phyloP scores from a whole-genome alignment of 1,140 invertebrate species.

The Drosophila rhopaloa region DNA sequence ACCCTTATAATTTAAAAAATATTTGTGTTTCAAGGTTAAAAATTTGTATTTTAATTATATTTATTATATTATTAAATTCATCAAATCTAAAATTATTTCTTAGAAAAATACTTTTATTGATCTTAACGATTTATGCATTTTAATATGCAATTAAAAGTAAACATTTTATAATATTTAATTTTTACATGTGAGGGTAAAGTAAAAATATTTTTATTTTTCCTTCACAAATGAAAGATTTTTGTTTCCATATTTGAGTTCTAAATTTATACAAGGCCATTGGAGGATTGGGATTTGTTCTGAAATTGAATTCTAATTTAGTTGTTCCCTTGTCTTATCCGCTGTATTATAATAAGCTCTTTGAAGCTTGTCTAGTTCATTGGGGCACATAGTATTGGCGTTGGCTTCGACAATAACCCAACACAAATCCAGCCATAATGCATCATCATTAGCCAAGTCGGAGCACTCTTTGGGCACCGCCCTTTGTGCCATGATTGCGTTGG shows the following conservation, averaged over 20 bases:
- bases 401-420: slow-evolving; percentile 3
- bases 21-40: too few relatives aligned
- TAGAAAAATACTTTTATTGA: too few relatives aligned
- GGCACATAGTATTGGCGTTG: not conserved
- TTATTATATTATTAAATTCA: too few relatives aligned
- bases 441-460: slow-evolving; percentile 58
- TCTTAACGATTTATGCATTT: too few relatives aligned
- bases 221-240: too few relatives aligned
- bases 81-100: too few relatives aligned
- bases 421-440: slow-evolving; percentile 59
- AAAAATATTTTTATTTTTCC: too few relatives aligned
- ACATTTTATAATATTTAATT: too few relatives aligned
- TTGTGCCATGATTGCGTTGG: slow-evolving; percentile 54
- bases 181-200: too few relatives aligned
- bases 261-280: not conserved
- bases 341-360: not conserved
- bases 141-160: too few relatives aligned
- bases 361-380: not conserved
- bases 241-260: not conserved
- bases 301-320: not conserved
- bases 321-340: not conserved
- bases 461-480: slow-evolving; percentile 36
- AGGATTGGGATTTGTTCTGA: not conserved
- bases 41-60: too few relatives aligned
- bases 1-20: too few relatives aligned